Evolutionary conservation across 1,140 invertebrate species (phyloP), one percentile per base, ranked within the genome.

Genomic region (Atopsyche davidsoni): DNA sequence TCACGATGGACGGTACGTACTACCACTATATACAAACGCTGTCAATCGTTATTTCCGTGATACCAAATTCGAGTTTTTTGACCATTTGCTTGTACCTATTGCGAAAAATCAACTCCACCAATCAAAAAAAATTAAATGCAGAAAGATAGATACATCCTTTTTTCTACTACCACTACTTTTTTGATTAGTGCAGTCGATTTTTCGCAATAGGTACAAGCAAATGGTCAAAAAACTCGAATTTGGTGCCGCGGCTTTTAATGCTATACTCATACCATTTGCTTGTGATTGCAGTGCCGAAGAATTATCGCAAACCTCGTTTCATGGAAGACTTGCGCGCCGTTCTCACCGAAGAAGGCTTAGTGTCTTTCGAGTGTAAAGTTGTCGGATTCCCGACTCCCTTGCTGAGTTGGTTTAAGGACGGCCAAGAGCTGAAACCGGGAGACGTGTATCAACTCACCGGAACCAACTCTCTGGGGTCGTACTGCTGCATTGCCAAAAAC

Each of bases 311-410:
- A 64, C 90, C 90, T 11, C 73, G 86, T 55, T 94, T 94, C 66
- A 83, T 94, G 79, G 90, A 94, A 65, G 87, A 84, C 55, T 72
- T 93, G 14, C 86, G 86, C 65, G 90, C 89, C 3, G 79, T 93
- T 24, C 72, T 94, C 16, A 92, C 90, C 0, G 89, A 92, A 63
- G 90, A 93, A 75, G 89, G 89, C 2, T 68, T 92, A 3, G 90
- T 94, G 2, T 92, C 89, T 0, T 93, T 94, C 60, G 90, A 94
- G 64, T 94, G 90, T 62, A 92, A 92, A 71, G 89, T 93, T 0
- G 89, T 92, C 4, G 90, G 90, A 0, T 92, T 89, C 59, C 89
- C 90, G 1, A 92, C 89, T 0, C 90, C 90, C 0, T 66, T 85
- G 28, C 69, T 93, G 1, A 80, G 81, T 60, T 92, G 90, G 90